A percentile compares a stretch with the other conserved stretches of the same genome.
Evolutionary conservation across 1,140 invertebrate species (phyloP).

Genomic region (Drosophila triauraria): DNA sequence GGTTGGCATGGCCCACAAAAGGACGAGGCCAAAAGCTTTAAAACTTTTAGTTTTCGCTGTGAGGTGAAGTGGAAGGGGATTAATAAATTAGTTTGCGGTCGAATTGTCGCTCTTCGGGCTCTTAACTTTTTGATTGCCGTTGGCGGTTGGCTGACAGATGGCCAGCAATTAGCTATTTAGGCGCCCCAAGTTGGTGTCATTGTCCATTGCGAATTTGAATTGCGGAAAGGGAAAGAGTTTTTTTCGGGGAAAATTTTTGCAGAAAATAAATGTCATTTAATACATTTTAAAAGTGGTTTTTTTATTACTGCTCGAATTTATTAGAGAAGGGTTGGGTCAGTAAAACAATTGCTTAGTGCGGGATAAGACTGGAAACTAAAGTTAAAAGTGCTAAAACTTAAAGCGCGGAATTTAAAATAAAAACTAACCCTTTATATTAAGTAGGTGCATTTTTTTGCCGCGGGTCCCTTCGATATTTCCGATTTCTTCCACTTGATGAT

Average conservation of each 20-base stretch:
- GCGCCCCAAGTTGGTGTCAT: conserved; percentile 19
- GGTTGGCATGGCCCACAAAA: conserved; percentile 62
- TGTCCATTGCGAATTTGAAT: conserved; percentile 1
- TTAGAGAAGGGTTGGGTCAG: neutral
- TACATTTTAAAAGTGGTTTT: too few relatives aligned
- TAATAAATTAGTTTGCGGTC: conserved; percentile 83
- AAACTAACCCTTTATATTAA: too few relatives aligned
- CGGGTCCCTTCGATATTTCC: neutral
- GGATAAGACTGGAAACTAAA: too few relatives aligned
- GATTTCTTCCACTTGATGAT: conserved; percentile 22
- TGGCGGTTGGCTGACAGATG: conserved; percentile 71
- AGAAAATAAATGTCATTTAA: neutral
- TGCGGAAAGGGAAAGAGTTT: neutral
- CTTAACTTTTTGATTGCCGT: conserved; percentile 80
- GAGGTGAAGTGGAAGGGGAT: conserved; percentile 52
- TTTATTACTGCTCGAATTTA: neutral
- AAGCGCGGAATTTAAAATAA: too few relatives aligned
- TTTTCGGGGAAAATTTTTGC: neutral
- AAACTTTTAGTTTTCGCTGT: conserved; percentile 48
- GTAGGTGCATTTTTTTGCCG: too few relatives aligned
- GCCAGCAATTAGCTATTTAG: conserved; percentile 62
- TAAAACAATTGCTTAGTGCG: neutral
- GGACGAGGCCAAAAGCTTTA: conserved; percentile 42
- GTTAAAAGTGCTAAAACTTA: too few relatives aligned
- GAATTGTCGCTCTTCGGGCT: conserved; percentile 77